Conservation (phyloP, 1,140 invertebrate species). For the Papilio dardanus region DNA sequence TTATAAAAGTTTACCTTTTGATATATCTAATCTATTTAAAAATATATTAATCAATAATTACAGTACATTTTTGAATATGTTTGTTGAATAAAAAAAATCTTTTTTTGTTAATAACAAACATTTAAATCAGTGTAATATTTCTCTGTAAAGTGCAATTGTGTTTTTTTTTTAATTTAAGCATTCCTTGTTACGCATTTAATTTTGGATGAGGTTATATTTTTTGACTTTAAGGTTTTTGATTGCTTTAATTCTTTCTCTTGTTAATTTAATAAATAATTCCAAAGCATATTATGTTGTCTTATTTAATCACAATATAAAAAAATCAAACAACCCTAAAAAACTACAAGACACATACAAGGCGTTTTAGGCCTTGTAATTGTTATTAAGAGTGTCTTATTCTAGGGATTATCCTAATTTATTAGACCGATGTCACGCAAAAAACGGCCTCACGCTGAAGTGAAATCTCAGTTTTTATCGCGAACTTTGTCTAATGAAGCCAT, state of each 20-base stretch:
- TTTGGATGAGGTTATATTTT: neutral
- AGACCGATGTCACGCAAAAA: too few relatives aligned
- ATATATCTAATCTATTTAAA: neutral
- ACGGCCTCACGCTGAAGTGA: too few relatives aligned
- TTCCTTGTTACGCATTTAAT: slow-evolving; percentile 28
- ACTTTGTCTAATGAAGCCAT: too few relatives aligned
- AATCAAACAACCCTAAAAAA: too few relatives aligned
- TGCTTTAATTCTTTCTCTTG: neutral
- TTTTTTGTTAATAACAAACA: neutral
- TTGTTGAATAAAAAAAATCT: neutral
- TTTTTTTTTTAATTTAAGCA: neutral
- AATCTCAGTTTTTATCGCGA: too few relatives aligned
- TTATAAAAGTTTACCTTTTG: neutral
- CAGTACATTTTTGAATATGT: neutral
- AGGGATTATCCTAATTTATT: too few relatives aligned
- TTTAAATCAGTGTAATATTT: neutral
- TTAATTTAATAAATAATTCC: slow-evolving; percentile 10
- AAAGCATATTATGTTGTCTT: neutral
- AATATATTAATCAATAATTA: neutral
- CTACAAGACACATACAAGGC: too few relatives aligned
- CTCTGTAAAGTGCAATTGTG: neutral
- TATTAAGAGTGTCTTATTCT: too few relatives aligned
- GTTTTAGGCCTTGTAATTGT: too few relatives aligned
- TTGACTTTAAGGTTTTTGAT: neutral
- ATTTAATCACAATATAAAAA: neutral